Base-by-base conservation (phyloP, 2,797 vertebrate species). In the Pseudochaenichthys georgianus region DNA sequence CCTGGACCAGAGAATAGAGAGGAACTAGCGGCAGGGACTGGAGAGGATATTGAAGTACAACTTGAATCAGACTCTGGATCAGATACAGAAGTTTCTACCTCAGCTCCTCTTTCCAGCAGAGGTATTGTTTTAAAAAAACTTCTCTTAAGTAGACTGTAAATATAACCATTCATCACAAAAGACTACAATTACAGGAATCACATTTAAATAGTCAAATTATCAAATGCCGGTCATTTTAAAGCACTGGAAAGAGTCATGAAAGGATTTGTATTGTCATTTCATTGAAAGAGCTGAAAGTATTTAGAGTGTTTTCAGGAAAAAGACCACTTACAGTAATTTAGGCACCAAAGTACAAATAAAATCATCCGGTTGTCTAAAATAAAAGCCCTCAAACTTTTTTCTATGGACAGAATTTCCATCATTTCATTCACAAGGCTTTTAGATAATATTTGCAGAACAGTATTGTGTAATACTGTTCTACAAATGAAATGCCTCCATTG, bases 1-100 rank as follows among this genome's bases (percentile, higher is more conserved):
- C 4, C 13, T 0, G 16, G 0, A 62, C 2, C n/a, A 42, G 21
- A 13, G 17, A 0, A 46, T 12, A 28, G 3, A 11, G 42, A 34
- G 1, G 28, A 55, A 13, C 50, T 2, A 62, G 63, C 10, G 2
- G 16, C 11, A 41, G 65, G 70, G 42, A 0, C 0, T 16, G 31
- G 0, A 21, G 63, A 52, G 1, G n/a, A 74, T 21, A 11, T 2
- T 17, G 17, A 1, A 54, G 45, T 2, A 51, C 19, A 55, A 58
- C 6, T 0, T 52, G 38, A 3, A 17, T 10, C 62, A 5, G 2
- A 42, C 16, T 61, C 13, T 16, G 48, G 0, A 31, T 19, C 70
- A 51, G 3, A 28, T 1, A 23, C 23, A 12, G 45, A 7, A 13
- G 0, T 8, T 38, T 52, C 71, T 28, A 0, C 46, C 54, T n/a